Evolutionary conservation across 2,888 invertebrate species (phyloP), one percentile per base, ranked within the genome.

Genomic region (Amblyjoppa proteus): DNA sequence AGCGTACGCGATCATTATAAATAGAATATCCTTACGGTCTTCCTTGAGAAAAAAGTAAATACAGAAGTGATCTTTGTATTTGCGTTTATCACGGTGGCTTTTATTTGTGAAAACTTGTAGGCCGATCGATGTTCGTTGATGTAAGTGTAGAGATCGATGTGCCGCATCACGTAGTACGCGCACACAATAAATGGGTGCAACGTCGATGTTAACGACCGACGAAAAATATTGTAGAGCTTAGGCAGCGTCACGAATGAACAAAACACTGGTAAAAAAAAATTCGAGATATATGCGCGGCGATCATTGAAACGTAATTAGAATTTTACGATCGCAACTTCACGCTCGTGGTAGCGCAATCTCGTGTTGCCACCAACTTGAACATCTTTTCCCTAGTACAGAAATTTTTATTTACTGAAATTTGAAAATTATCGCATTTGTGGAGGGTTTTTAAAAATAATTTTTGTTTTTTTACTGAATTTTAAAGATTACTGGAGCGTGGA

Each of bases 11-110:
- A 91, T 89, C 82, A 49, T 45, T 49, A 49, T 68, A 71, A 66
- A 73, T 89, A 89, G 90, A 91, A 87, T 91, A 91, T 90, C 90
- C 87, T 90, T 91, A 91, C 92, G 92, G 92, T 92, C 92, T 93
- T 93, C 93, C 93, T 90, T 87, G 90, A 89, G 89, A 90, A 89
- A 79, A 90, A 88, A 90, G 90, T 13, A 28, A 49, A n/a, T 45
- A 58, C 25, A 77, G 31, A 31, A 81, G 41, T 69, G 81, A 84
- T 83, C 75, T 70, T 70, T 79, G 78, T 58, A 64, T 84, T 68
- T 80, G 45, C 45, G 78, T 86, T 82, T 70, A 38, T 83, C 51
- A 75, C 49, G 16, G 16, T 64, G 61, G 61, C 61, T 64, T 34
- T 64, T 34, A n/a, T 64, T 34, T 64, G 61, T 64, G 31, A n/a